Conservation (phyloP, 2,888 invertebrate species). For the Athetis lepigone region DNA sequence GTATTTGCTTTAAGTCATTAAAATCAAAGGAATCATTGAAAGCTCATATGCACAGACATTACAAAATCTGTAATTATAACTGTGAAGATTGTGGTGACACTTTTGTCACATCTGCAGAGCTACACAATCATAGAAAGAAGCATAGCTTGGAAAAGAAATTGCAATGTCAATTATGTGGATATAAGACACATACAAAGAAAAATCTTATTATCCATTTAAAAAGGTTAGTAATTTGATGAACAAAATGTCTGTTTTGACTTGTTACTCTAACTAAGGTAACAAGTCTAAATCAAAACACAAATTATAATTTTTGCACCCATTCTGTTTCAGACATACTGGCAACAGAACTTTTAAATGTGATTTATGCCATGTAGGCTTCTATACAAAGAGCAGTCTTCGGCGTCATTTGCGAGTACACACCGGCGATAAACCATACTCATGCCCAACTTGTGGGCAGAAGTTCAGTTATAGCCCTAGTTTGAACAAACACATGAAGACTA, state of each 20-base stretch:
- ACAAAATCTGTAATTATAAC: conserved; percentile 84
- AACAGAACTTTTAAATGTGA: conserved; percentile 82
- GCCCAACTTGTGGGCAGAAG: conserved; percentile 81
- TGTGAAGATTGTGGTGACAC: conserved; percentile 87
- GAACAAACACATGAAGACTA: conserved; percentile 85
- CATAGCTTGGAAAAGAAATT: conserved; percentile 77
- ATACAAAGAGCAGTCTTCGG: conserved; percentile 79
- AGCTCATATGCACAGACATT: conserved; percentile 84
- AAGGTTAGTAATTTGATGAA: conserved; percentile 71
- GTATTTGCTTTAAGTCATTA: conserved; percentile 81
- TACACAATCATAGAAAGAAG: conserved; percentile 83
- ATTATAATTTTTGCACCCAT: neutral
- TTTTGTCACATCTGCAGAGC: conserved; percentile 86
- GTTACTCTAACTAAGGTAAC: no score
- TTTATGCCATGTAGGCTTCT: conserved; percentile 78
- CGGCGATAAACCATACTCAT: conserved; percentile 83
- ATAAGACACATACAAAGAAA: conserved; percentile 83
- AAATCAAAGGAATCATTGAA: conserved; percentile 82
- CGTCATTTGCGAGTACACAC: conserved; percentile 84
- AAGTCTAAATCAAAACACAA: no score
- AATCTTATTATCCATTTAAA: conserved; percentile 83
- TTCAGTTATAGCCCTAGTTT: conserved; percentile 85
- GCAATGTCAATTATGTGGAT: conserved; percentile 85
- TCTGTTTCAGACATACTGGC: conserved; percentile 81
- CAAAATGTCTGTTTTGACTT: conserved; percentile 59